Evolutionary conservation across 2,888 invertebrate species (phyloP).

Genomic region (Eledone cirrhosa): DNA sequence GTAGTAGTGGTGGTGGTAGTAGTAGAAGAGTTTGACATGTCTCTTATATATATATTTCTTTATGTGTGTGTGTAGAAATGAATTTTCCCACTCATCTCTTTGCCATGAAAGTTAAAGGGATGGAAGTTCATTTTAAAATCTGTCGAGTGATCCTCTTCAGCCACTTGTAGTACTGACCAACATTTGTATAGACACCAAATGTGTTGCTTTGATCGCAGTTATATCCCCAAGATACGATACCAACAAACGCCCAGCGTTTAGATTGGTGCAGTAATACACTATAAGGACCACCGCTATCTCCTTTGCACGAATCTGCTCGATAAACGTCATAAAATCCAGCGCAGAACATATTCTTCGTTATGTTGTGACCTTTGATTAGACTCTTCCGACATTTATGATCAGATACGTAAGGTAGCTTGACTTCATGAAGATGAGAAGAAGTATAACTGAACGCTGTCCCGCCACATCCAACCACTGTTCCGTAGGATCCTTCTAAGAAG

Average conservation of each 20-base stretch:
- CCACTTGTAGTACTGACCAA: slow-evolving; percentile 45
- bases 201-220: slow-evolving; percentile 46
- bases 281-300: slow-evolving; percentile 46
- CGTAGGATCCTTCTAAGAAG: neutral
- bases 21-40: no score
- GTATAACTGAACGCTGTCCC: neutral
- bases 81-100: neutral
- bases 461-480: neutral
- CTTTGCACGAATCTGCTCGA: slow-evolving; percentile 48
- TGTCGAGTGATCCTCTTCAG: neutral
- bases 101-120: neutral
- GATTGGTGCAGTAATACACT: slow-evolving; percentile 39
- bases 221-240: slow-evolving; percentile 49
- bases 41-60: neutral
- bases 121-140: neutral
- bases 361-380: slow-evolving; percentile 37
- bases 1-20: no score
- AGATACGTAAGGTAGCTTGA: slow-evolving; percentile 41
- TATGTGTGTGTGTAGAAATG: neutral
- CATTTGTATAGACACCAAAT: slow-evolving; percentile 50
- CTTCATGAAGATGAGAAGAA: slow-evolving; percentile 27
- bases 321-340: slow-evolving; percentile 45
- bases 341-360: slow-evolving; percentile 49
- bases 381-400: slow-evolving; percentile 39
- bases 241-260: slow-evolving; percentile 43